Percentiles rank a stretch among this genome's conserved stretches.
Evolutionary conservation across 1,140 invertebrate genomes (phyloP).

Genomic region (Drosophila hydei): DNA sequence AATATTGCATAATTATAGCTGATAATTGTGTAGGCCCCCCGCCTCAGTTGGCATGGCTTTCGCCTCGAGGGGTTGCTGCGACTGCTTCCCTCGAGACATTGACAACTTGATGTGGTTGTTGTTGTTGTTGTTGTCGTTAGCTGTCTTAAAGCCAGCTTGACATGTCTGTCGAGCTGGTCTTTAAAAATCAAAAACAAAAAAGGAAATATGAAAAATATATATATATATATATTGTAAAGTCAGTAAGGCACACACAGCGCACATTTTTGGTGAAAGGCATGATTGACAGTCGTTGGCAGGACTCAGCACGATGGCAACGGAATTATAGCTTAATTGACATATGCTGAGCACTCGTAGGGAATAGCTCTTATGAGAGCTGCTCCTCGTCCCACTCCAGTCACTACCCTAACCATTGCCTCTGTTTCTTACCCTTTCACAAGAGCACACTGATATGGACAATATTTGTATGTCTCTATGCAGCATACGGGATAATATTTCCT

Average conservation of each 20-base stretch:
- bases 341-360: conserved; percentile 61
- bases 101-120: conserved; percentile 67
- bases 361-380: conserved; percentile 15
- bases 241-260: conserved; percentile 65
- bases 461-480: conserved; percentile 61
- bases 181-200: conserved; percentile 24
- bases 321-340: conserved; percentile 81
- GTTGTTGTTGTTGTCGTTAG: conserved; percentile 50
- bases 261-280: conserved; percentile 57
- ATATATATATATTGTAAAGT: conserved; percentile 46
- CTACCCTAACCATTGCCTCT: not conserved
- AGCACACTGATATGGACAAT: conserved; percentile 44
- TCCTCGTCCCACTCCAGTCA: not conserved
- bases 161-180: conserved; percentile 32
- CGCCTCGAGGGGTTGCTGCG: conserved; percentile 56
- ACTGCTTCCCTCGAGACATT: conserved; percentile 41
- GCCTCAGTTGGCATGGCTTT: conserved; percentile 1
- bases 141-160: conserved; percentile 69
- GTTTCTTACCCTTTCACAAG: conserved; percentile 41
- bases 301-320: conserved; percentile 74
- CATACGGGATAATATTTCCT: conserved; percentile 77
- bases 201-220: conserved; percentile 4
- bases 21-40: conserved; percentile 61
- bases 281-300: conserved; percentile 67
- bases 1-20: conserved; percentile 79